A percentile compares a stretch with the other conserved stretches of the same genome.
phyloP scores from a whole-genome alignment of 2,888 invertebrate species.

The Cartodere bifasciata region DNA sequence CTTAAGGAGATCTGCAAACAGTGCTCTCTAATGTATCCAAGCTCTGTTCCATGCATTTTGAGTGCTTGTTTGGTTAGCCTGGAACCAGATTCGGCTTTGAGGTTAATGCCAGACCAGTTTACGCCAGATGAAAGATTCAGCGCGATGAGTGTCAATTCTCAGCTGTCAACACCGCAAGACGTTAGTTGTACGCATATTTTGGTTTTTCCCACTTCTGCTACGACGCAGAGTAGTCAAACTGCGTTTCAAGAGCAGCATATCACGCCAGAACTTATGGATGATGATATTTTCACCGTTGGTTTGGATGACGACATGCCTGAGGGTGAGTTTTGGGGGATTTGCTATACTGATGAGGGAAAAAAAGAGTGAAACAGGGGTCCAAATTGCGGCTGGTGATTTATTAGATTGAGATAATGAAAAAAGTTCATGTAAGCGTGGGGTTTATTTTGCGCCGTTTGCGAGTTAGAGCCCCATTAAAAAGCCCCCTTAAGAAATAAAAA shows the following conservation, averaged over 20 bases:
- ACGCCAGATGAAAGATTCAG: slow-evolving; percentile 84
- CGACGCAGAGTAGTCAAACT: slow-evolving; percentile 71
- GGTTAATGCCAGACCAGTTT: slow-evolving; percentile 89
- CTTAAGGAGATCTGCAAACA: slow-evolving; percentile 84
- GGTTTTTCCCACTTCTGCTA: slow-evolving; percentile 95
- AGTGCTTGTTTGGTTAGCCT: slow-evolving; percentile 97
- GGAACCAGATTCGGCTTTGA: slow-evolving; percentile 62
- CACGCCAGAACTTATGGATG: slow-evolving; percentile 53
- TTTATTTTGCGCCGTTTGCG: too few species aligned
- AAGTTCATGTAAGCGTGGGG: background rate
- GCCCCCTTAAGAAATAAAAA: too few species aligned
- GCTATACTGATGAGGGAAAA: too few species aligned
- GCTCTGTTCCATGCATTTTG: slow-evolving; percentile 79
- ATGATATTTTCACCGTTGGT: slow-evolving; percentile 50
- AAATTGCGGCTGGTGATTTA: too few species aligned
- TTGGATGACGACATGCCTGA: slow-evolving; percentile 37
- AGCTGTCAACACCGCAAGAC: slow-evolving; percentile 90
- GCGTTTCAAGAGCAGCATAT: slow-evolving; percentile 56
- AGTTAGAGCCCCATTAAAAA: too few species aligned
- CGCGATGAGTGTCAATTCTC: slow-evolving; percentile 76
- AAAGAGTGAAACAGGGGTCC: too few species aligned
- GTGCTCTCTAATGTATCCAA: slow-evolving; percentile 71
- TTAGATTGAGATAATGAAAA: background rate
- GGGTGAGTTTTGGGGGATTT: too few species aligned
- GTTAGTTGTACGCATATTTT: slow-evolving; percentile 95